These are phyloP conservation scores for Trichogramma evanescens DNA, from an alignment of 2,888 invertebrate species.

Conservation along the genomic window DNA sequence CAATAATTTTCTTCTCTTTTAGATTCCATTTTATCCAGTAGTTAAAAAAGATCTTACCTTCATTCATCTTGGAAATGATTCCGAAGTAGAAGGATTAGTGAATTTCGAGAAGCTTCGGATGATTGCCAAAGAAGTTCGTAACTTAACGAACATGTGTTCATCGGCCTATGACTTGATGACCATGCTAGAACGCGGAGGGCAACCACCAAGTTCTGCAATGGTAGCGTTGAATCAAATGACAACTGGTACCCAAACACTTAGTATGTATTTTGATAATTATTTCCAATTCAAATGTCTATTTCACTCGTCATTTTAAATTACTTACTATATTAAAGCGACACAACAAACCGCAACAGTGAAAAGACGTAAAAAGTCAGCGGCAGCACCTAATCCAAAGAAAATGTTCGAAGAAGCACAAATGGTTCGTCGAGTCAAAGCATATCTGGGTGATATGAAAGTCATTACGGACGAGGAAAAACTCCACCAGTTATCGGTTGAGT, in stretches of 20 bases:
- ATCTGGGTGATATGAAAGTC: conserved; percentile 85
- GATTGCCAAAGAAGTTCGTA: conserved; percentile 93
- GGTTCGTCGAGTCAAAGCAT: conserved; percentile 94
- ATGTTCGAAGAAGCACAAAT: conserved; percentile 99
- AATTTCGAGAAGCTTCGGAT: conserved; percentile 98
- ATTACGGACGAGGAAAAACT: conserved; percentile 87
- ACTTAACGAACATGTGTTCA: conserved; percentile 90
- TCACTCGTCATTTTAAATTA: conserved; percentile 8
- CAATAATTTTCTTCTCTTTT: conserved; percentile 23
- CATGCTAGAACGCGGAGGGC: conserved; percentile 77
- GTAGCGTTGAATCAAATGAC: conserved; percentile 81
- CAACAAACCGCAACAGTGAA: conserved; percentile 74
- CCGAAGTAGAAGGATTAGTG: conserved; percentile 77
- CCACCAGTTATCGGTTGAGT: conserved; percentile 81
- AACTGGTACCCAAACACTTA: conserved; percentile 52
- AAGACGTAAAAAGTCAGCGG: conserved; percentile 79
- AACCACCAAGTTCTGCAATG: conserved; percentile 82
- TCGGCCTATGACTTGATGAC: conserved; percentile 83
- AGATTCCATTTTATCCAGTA: conserved; percentile 84
- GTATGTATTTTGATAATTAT: neutral
- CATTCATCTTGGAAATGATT: conserved; percentile 94
- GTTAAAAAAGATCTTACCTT: conserved; percentile 95
- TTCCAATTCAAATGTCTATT: neutral
- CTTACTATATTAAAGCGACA: conserved; percentile 23
- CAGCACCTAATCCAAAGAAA: conserved; percentile 91